Evolutionary conservation across 1,140 invertebrate genomes (phyloP), one percentile per base, ranked within the genome.

Genomic region (Heterodera carotae): DNA sequence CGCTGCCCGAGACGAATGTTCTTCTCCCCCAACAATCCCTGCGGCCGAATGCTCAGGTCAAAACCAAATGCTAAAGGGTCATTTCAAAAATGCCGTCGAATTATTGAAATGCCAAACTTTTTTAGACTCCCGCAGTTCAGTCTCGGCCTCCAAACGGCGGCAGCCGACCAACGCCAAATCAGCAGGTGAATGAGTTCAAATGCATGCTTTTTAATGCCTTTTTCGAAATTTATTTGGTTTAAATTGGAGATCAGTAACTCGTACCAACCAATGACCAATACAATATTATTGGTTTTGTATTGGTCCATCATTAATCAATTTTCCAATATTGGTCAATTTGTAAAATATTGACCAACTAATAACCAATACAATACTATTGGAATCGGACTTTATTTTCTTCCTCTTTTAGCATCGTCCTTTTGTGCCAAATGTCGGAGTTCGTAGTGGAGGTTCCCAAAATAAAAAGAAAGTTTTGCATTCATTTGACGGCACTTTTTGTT

Each of bases 61-160:
- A 12, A 43, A 43, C n/a, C 12, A 39, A 82, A 79, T 70, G 64
- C 70, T 77, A 62, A 34, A 79, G 78, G 79, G 62, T 78, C 76
- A 33, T 43, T n/a, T 73, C 78, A 12, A 72, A 74, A 3, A n/a
- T 67, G 18, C n/a, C 39, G n/a, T 29, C 7, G 33, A 67, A 15
- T 8, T 39, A 70, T 43, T 15, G 25, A 77, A 78, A 66, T 59
- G 25, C 56, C 68, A 7, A 34, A 29, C 39, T 53, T n/a, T 31
- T 67, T 70, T 33, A 43, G 77, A n/a, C 29, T 25, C 36, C 36
- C 53, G 10, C 53, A 12, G n/a, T 22, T 22, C n/a, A n/a, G 12
- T 18, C 48, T 18, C 48, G 4, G 5, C 5, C 48, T 15, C 48
- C 48, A 56, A 56, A 56, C 18, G 15, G 12, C 5, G 48, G 0